Percentiles rank a stretch among this genome's conserved stretches.
phyloP scores from a whole-genome alignment of 2,113 vertebrate genomes.

The Gadus macrocephalus region DNA sequence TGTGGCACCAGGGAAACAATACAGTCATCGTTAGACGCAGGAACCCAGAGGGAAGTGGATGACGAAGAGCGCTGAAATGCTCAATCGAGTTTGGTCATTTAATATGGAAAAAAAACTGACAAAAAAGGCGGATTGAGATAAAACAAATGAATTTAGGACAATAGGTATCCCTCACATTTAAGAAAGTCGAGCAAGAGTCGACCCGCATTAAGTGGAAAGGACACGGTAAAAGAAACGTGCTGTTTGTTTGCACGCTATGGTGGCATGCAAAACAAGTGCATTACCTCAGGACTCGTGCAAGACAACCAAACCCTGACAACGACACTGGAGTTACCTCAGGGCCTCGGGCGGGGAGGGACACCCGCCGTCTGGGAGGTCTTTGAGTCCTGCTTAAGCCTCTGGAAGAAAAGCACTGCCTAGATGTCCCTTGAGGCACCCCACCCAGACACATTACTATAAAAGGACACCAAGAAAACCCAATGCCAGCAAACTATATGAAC shows the following conservation, averaged over 20 bases:
- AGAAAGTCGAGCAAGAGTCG: not conserved
- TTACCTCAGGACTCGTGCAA: not conserved
- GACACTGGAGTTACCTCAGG: too few species aligned
- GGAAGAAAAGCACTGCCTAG: conserved; percentile 47
- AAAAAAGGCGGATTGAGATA: not conserved
- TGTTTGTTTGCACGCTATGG: not conserved
- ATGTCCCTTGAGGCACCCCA: conserved; percentile 25
- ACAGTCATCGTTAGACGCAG: not conserved
- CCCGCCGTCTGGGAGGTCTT: too few species aligned
- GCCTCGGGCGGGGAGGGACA: too few species aligned
- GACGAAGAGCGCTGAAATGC: not conserved
- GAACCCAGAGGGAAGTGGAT: not conserved
- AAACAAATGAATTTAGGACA: not conserved
- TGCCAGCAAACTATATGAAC: not conserved
- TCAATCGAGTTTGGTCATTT: not conserved
- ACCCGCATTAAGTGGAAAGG: too few species aligned
- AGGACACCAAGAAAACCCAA: conserved; percentile 3
- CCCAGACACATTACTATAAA: conserved; percentile 5
- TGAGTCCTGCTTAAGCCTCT: not conserved
- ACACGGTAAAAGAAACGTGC: not conserved
- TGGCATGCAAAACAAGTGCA: not conserved
- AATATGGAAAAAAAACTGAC: not conserved
- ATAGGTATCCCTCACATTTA: not conserved
- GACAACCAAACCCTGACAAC: not conserved
- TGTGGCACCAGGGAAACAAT: not conserved